Percentiles rank a stretch among this genome's conserved stretches.
Evolutionary conservation across 2,888 invertebrate genomes (phyloP).

Genomic region (Malthinus flaveolus): DNA sequence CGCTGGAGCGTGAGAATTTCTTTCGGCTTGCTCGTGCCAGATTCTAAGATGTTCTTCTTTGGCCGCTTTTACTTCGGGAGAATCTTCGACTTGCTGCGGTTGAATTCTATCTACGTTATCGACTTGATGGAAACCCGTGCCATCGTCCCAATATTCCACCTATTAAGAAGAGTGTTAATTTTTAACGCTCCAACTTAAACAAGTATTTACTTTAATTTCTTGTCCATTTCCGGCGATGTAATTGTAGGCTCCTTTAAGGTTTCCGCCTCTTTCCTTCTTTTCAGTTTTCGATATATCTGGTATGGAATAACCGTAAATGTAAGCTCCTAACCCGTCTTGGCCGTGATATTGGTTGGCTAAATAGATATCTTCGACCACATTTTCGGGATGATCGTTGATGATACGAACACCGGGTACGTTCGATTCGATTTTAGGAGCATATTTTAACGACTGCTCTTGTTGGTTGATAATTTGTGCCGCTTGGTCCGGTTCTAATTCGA

Average conservation of each 20-base stretch:
- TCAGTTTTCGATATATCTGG: slow-evolving; percentile 77
- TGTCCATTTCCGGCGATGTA: slow-evolving; percentile 65
- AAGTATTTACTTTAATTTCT: slow-evolving; percentile 60
- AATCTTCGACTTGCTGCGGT: slow-evolving; percentile 67
- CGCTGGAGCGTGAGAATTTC: slow-evolving; percentile 48
- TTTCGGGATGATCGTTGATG: slow-evolving; percentile 59
- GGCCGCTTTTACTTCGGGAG: slow-evolving; percentile 70
- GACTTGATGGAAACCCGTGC: slow-evolving; percentile 76
- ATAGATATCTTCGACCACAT: slow-evolving; percentile 72
- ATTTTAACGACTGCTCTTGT: slow-evolving; percentile 53
- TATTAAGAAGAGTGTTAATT: slow-evolving; percentile 38
- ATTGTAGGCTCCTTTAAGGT: slow-evolving; percentile 72
- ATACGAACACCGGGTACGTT: slow-evolving; percentile 55
- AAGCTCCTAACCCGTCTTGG: slow-evolving; percentile 65
- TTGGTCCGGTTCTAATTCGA: slow-evolving; percentile 60
- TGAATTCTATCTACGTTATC: slow-evolving; percentile 70
- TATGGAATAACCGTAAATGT: slow-evolving; percentile 72
- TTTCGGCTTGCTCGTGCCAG: slow-evolving; percentile 68
- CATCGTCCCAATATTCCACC: slow-evolving; percentile 75
- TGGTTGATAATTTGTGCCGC: slow-evolving; percentile 56
- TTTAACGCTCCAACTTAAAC: not conserved
- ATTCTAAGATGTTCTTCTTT: slow-evolving; percentile 69
- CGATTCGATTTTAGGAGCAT: slow-evolving; percentile 61
- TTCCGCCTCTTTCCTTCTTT: slow-evolving; percentile 69
- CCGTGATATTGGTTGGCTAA: slow-evolving; percentile 73